Conservation (phyloP, 2,113 vertebrate genomes). For the Carlito syrichta region DNA sequence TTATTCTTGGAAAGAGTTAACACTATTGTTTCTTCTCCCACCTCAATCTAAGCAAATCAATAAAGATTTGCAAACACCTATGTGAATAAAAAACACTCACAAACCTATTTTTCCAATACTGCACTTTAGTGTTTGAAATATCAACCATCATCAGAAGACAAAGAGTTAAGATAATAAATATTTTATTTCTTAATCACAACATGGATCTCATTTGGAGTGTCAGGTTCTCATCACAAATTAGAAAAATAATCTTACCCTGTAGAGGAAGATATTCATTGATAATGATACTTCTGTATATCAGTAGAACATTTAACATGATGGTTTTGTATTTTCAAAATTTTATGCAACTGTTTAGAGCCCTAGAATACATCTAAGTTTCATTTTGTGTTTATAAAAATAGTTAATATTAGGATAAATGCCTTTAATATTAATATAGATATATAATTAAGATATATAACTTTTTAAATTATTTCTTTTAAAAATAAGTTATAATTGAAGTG, state of each 20-base stretch:
- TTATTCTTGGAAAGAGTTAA: neutral
- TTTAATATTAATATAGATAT: neutral
- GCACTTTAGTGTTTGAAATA: neutral
- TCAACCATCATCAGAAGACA: neutral
- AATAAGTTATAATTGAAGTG: neutral
- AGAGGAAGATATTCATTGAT: neutral
- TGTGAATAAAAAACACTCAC: neutral
- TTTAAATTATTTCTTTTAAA: conserved; percentile 14
- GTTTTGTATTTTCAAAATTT: neutral
- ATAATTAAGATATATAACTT: neutral
- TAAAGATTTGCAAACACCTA: neutral
- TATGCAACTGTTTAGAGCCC: neutral
- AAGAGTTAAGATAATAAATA: neutral
- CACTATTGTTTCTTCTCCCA: neutral
- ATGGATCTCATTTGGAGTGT: neutral
- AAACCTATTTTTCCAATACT: neutral
- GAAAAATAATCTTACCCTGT: neutral
- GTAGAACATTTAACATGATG: neutral
- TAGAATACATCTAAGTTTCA: neutral
- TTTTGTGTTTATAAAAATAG: neutral
- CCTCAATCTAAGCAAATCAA: neutral
- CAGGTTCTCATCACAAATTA: neutral
- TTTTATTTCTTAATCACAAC: neutral
- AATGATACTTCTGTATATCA: neutral
- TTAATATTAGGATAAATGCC: neutral